Evolutionary conservation across 2,888 invertebrate species (phyloP), one percentile per base, ranked within the genome.

Genomic region (Thumatha senex): DNA sequence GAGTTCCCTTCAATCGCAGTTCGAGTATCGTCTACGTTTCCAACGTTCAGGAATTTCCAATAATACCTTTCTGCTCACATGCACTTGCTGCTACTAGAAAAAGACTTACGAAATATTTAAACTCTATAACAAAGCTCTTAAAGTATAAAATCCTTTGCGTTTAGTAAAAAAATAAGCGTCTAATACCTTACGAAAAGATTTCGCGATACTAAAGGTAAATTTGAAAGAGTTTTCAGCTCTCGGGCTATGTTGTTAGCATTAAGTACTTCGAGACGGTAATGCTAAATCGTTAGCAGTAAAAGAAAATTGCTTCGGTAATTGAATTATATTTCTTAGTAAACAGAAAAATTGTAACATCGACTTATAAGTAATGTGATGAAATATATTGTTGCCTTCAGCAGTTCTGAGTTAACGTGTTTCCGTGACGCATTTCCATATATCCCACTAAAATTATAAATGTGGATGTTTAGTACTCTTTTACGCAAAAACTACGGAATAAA

Each of bases 21-120:
- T 67, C 65, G 76, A 82, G 84, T 83, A 83, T 80, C 81, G 76
- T 72, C 76, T 79, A 76, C 80, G 79, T 83, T 84, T 66, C 69
- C 67, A 76, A 86, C 85, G 84, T 82, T 82, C 78, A 81, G 83
- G 87, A 88, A 90, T 90, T 89, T 89, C 86, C 86, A 89, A 89
- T 90, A 89, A 85, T 82, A 82, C 80, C 76, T 74, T 70, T 72
- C 58, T 36, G 35, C 67, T 55, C 61, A 60, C 55, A 58, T 63
- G 54, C 41, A 56, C 43, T 44, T 24, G 9, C 36, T 50, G 39
- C 54, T 45, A 47, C 46, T 39, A n/a, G 3, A 40, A 46, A 45
- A 34, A 12, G 2, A 40, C 50, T 34, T 41, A 46, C 46, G 53
- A 43, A 47, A 40, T 35, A 5, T 39, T 3, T 9, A 29, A 41